Conservation (phyloP, 1,140 invertebrate species). For the Philaenus spumarius region DNA sequence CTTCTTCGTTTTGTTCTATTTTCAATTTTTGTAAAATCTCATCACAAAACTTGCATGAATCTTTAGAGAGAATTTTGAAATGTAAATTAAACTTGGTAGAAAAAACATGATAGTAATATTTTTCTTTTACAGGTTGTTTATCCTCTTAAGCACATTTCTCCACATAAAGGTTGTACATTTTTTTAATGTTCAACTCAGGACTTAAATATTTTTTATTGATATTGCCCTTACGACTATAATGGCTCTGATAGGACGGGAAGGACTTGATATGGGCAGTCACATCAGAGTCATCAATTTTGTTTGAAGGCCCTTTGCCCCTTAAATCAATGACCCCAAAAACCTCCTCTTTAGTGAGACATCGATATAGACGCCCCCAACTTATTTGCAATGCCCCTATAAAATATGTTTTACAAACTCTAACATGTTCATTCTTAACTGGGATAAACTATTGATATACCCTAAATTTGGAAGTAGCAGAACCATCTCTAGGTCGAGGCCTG, state of each 20-base stretch:
- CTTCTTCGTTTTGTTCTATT: slow-evolving; percentile 15
- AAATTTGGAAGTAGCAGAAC: not conserved
- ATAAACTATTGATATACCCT: not conserved
- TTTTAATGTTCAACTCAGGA: slow-evolving; percentile 41
- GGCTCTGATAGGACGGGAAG: slow-evolving; percentile 17
- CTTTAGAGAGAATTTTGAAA: slow-evolving; percentile 40
- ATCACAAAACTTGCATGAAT: slow-evolving; percentile 30
- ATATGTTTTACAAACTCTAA: slow-evolving; percentile 13
- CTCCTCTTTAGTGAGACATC: slow-evolving; percentile 13
- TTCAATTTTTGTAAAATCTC: slow-evolving; percentile 19
- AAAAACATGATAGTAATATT: slow-evolving; percentile 45
- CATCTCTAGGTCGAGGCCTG: slow-evolving; percentile 1
- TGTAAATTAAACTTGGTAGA: slow-evolving; percentile 43
- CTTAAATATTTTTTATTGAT: slow-evolving; percentile 42
- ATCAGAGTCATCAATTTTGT: slow-evolving; percentile 16
- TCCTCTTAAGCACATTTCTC: slow-evolving; percentile 38
- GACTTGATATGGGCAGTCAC: slow-evolving; percentile 14
- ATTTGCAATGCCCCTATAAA: slow-evolving; percentile 13
- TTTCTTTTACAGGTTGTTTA: slow-evolving; percentile 40
- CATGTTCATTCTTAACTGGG: not conserved
- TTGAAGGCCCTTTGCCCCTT: slow-evolving; percentile 5
- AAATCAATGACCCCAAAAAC: slow-evolving; percentile 2
- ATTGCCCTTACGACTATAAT: slow-evolving; percentile 38
- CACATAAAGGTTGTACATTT: slow-evolving; percentile 43
- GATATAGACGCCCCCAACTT: slow-evolving; percentile 15